phyloP scores from a whole-genome alignment of 1,140 invertebrate species.

The Euura saliciscinereae region DNA sequence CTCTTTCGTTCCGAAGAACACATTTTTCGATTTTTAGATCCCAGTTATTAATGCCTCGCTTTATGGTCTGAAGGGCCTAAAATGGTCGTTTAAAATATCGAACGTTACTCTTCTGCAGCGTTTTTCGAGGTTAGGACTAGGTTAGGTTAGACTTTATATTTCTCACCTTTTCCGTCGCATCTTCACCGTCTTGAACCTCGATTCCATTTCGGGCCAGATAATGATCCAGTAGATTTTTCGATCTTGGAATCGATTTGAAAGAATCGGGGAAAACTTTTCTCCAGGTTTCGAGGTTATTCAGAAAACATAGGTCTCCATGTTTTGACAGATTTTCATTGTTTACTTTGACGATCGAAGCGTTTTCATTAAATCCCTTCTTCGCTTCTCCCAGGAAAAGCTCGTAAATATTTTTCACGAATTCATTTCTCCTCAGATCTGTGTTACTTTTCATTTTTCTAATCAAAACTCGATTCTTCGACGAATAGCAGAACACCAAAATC shows the following conservation, averaged over 20 bases:
- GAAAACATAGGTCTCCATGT: constrained; percentile 62
- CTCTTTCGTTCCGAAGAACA: constrained; percentile 31
- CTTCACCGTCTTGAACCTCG: constrained; percentile 6
- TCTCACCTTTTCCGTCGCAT: constrained; percentile 36
- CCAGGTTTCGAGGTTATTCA: constrained; percentile 58
- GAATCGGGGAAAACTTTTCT: constrained; percentile 38
- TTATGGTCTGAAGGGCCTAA: constrained; percentile 36
- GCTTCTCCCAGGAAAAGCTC: not conserved
- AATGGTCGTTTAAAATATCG: constrained; percentile 21
- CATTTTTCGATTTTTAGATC: constrained; percentile 35
- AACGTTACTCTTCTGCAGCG: constrained; percentile 10
- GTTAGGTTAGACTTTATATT: constrained; percentile 9
- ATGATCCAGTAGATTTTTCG: constrained; percentile 36
- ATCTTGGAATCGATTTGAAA: constrained; percentile 1
- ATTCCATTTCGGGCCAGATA: constrained; percentile 22
- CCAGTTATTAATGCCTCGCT: constrained; percentile 37
- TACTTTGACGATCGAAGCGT: constrained; percentile 52
- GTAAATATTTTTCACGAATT: not conserved
- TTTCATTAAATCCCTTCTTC: constrained; percentile 13
- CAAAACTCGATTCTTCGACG: no score
- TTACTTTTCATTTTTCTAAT: not conserved
- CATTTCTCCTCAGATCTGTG: not conserved
- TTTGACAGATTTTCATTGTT: constrained; percentile 54
- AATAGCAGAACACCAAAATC: no score
- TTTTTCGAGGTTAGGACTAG: constrained; percentile 11